A percentile compares a stretch with the other conserved stretches of the same genome.
phyloP scores from a whole-genome alignment of 2,797 vertebrate genomes.

The Anguilla marmorata region DNA sequence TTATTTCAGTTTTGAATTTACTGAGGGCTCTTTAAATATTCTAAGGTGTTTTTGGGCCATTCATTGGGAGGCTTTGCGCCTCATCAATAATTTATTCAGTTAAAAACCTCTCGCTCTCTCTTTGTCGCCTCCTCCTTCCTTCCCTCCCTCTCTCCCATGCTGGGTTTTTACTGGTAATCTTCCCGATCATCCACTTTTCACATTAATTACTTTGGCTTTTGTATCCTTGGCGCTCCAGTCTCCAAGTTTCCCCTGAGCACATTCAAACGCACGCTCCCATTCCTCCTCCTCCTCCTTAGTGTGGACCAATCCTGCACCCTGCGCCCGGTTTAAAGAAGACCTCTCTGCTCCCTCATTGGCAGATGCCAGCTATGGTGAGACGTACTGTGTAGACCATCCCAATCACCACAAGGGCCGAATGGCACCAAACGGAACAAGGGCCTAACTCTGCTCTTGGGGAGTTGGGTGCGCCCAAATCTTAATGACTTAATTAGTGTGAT shows the following conservation, averaged over 20 bases:
- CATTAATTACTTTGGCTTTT: background rate
- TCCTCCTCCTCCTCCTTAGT: background rate
- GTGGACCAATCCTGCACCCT: background rate
- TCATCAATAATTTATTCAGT: background rate
- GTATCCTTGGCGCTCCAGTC: background rate
- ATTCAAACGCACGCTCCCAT: background rate
- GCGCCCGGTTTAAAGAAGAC: background rate
- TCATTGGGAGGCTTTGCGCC: background rate
- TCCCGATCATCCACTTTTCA: background rate
- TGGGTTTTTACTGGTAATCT: background rate
- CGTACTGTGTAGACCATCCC: background rate
- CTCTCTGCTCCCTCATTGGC: background rate
- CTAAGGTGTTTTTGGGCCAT: slow-evolving; percentile 3
- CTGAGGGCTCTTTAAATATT: background rate
- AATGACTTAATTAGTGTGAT: background rate
- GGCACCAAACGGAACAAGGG: background rate
- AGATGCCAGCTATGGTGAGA: background rate
- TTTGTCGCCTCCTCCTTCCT: no score
- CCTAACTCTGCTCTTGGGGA: background rate
- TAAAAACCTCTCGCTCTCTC: background rate
- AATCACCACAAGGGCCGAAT: background rate
- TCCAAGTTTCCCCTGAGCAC: background rate
- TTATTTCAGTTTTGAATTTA: background rate
- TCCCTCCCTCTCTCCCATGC: background rate
- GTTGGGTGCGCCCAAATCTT: background rate